phyloP scores from a whole-genome alignment of 2,113 vertebrate species.

The Lampris megalopsis region DNA sequence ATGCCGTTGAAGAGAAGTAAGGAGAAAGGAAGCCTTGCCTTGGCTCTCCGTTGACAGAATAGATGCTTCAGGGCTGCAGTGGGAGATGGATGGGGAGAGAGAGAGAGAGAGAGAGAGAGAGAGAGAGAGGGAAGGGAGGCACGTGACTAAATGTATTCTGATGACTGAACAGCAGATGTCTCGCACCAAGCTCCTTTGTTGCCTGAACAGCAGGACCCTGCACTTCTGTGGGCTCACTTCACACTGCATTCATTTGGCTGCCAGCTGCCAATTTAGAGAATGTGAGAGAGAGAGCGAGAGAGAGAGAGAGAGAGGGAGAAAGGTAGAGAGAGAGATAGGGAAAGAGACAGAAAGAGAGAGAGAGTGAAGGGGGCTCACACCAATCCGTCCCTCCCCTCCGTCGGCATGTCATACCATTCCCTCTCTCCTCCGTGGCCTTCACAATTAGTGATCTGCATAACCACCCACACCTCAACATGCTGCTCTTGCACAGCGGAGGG shows the following conservation, averaged over 20 bases:
- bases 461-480: constrained; percentile 73
- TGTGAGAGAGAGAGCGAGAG: constrained; percentile 66
- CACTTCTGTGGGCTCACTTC: constrained; percentile 89
- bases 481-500: constrained; percentile 57
- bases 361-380: constrained; percentile 50
- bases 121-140: constrained; percentile 68
- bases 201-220: constrained; percentile 92
- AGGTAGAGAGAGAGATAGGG: constrained; percentile 19
- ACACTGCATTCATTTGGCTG: constrained; percentile 91
- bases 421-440: constrained; percentile 70
- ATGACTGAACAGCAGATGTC: constrained; percentile 94
- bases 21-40: constrained; percentile 58
- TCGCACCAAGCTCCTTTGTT: constrained; percentile 90
- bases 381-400: constrained; percentile 71
- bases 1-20: constrained; percentile 62
- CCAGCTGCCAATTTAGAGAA: constrained; percentile 93
- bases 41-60: constrained; percentile 62
- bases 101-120: background rate
- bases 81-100: constrained; percentile 56
- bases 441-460: constrained; percentile 81
- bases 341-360: background rate
- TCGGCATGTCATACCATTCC: constrained; percentile 68
- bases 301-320: constrained; percentile 52
- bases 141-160: constrained; percentile 90
- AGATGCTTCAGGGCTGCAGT: constrained; percentile 58